A percentile compares a stretch with the other conserved stretches of the same genome.
Evolutionary conservation across 1,140 invertebrate species (phyloP).

Genomic region (Lanistes nyassanus): DNA sequence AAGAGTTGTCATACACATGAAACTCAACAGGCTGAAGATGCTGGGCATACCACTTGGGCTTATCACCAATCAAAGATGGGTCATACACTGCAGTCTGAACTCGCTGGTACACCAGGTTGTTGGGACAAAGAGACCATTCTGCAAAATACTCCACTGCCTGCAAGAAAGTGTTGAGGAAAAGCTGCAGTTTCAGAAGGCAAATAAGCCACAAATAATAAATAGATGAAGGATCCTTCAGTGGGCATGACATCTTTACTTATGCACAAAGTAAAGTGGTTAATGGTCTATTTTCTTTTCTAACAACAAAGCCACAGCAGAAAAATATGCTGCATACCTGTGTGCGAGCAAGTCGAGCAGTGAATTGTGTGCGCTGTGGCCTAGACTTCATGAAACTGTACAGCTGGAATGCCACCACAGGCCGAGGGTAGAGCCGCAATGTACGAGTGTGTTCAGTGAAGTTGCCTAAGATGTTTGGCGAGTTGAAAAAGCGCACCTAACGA

Average conservation of each 20-base stretch:
- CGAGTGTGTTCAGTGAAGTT: constrained; percentile 98
- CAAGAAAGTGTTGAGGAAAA: neutral
- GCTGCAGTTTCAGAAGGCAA: too few relatives aligned
- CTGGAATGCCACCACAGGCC: constrained; percentile 98
- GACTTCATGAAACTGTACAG: constrained; percentile 97
- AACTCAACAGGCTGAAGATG: constrained; percentile 90
- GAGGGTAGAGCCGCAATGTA: constrained; percentile 93
- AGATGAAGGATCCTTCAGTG: too few relatives aligned
- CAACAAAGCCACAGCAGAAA: neutral
- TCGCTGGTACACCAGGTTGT: constrained; percentile 95
- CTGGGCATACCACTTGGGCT: constrained; percentile 91
- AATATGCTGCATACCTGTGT: constrained; percentile 73
- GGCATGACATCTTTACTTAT: too few relatives aligned
- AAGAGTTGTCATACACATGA: constrained; percentile 86
- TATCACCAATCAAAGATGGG: constrained; percentile 95
- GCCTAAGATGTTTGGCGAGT: constrained; percentile 94
- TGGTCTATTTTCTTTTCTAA: too few relatives aligned
- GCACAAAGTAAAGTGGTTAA: too few relatives aligned
- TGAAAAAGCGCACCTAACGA: constrained; percentile 92
- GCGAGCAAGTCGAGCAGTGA: constrained; percentile 88
- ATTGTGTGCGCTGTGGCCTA: constrained; percentile 82
- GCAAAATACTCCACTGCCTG: constrained; percentile 98
- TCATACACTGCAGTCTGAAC: constrained; percentile 96
- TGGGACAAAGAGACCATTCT: constrained; percentile 97
- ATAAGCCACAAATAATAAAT: too few relatives aligned